Percentiles rank a stretch among this genome's conserved stretches.
Conservation (phyloP, 2,888 invertebrate species). For the Lasioglossum vierecki region DNA sequence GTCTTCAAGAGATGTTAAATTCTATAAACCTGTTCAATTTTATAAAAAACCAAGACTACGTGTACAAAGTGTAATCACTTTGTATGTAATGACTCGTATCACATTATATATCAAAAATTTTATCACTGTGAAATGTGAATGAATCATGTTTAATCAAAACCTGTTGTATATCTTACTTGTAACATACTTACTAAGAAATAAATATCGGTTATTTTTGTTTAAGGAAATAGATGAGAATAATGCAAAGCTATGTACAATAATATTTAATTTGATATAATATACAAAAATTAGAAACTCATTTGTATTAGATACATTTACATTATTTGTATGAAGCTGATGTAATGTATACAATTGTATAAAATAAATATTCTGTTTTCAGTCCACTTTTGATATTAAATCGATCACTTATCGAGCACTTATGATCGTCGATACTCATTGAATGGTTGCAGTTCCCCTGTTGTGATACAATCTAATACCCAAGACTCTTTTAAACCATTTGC, state of each 20-base stretch:
- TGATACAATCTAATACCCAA: constrained; percentile 88
- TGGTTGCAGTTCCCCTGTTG: constrained; percentile 83
- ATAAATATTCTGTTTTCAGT: not conserved
- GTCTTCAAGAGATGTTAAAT: not conserved
- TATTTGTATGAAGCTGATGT: not conserved
- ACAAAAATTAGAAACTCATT: not conserved
- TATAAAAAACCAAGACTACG: not conserved
- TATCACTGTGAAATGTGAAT: not conserved
- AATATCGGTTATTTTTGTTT: not conserved
- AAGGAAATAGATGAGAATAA: not conserved
- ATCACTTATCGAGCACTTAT: constrained; percentile 2
- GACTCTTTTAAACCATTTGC: constrained; percentile 85
- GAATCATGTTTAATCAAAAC: not conserved
- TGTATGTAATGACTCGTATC: not conserved
- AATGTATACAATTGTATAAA: not conserved
- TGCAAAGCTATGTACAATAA: not conserved
- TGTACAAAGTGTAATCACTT: not conserved
- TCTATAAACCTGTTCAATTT: not conserved
- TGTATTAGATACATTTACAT: constrained; percentile 12
- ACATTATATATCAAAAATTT: not conserved
- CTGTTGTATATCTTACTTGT: not conserved
- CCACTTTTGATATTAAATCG: not conserved
- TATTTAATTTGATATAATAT: not conserved
- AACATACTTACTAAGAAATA: not conserved
- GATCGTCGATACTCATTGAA: constrained; percentile 27